phyloP scores from a whole-genome alignment of 2,797 vertebrate species.

The Megaceryle alcyon region DNA sequence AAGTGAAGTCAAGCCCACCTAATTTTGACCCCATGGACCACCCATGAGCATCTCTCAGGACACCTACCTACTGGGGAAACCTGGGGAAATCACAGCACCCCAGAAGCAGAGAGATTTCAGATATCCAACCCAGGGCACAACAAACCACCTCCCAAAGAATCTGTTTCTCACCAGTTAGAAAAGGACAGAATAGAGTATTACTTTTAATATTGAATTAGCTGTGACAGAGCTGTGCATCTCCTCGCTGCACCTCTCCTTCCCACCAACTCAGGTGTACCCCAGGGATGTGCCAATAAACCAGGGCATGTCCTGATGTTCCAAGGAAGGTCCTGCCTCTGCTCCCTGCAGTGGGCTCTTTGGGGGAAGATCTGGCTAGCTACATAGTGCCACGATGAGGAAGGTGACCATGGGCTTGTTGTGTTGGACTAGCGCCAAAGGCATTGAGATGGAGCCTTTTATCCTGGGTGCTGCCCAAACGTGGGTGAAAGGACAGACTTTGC shows the following conservation, averaged over 20 bases:
- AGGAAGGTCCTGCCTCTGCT: neutral
- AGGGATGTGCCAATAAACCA: neutral
- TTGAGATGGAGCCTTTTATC: fast-evolving
- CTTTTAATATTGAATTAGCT: neutral
- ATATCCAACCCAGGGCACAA: neutral
- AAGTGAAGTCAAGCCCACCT: neutral
- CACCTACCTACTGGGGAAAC: neutral
- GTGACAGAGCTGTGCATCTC: fast-evolving
- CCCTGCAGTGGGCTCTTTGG: neutral
- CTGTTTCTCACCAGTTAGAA: neutral
- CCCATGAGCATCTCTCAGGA: neutral
- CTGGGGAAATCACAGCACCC: fast-evolving
- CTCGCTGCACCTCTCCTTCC: neutral
- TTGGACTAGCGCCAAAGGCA: fast-evolving
- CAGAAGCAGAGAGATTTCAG: neutral
- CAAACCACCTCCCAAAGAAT: neutral
- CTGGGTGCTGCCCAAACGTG: neutral
- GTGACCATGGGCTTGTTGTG: neutral
- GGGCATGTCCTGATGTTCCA: fast-evolving
- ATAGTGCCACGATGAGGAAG: fast-evolving
- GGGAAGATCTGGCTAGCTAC: neutral
- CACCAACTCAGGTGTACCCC: fast-evolving
- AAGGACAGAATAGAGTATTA: fast-evolving
- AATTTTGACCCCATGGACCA: fast-evolving
- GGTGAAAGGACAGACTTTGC: neutral